Conservation (phyloP, 2,797 vertebrate genomes). For the Arrhamphus sclerolepis region DNA sequence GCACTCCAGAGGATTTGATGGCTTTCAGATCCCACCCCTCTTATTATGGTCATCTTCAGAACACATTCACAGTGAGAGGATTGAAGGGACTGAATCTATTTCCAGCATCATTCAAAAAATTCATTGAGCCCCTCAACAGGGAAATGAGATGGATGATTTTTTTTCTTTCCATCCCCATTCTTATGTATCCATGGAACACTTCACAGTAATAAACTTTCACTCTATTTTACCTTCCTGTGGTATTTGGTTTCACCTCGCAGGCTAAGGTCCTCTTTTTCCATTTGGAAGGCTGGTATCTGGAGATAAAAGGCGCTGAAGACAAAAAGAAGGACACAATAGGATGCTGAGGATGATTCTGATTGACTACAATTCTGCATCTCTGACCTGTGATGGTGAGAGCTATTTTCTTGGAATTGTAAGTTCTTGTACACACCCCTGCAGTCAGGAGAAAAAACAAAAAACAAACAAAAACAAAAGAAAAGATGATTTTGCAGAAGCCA, state of each 20-base stretch:
- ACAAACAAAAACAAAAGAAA: too few relatives aligned
- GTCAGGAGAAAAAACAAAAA: neutral
- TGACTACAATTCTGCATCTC: constrained; percentile 33
- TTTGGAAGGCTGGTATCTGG: constrained; percentile 61
- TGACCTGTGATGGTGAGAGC: constrained; percentile 44
- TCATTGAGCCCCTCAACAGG: constrained; percentile 69
- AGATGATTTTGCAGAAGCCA: too few relatives aligned
- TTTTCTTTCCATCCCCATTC: constrained; percentile 27
- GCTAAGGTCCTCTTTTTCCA: constrained; percentile 40
- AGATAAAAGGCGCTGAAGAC: constrained; percentile 67
- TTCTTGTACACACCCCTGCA: constrained; percentile 12
- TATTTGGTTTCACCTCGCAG: constrained; percentile 60
- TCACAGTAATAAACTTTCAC: constrained; percentile 67
- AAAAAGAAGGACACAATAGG: constrained; percentile 38
- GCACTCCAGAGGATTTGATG: constrained; percentile 78
- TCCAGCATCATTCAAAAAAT: constrained; percentile 77
- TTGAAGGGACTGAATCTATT: constrained; percentile 67
- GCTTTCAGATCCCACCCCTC: constrained; percentile 66
- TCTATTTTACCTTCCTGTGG: constrained; percentile 66
- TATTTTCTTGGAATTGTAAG: constrained; percentile 35
- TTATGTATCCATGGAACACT: constrained; percentile 68
- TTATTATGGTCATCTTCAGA: constrained; percentile 76
- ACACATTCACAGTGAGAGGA: constrained; percentile 67
- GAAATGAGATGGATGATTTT: constrained; percentile 74
- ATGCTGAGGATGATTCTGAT: constrained; percentile 40